phyloP scores from a whole-genome alignment of 2,888 invertebrate genomes.

The Diogma glabrata region DNA sequence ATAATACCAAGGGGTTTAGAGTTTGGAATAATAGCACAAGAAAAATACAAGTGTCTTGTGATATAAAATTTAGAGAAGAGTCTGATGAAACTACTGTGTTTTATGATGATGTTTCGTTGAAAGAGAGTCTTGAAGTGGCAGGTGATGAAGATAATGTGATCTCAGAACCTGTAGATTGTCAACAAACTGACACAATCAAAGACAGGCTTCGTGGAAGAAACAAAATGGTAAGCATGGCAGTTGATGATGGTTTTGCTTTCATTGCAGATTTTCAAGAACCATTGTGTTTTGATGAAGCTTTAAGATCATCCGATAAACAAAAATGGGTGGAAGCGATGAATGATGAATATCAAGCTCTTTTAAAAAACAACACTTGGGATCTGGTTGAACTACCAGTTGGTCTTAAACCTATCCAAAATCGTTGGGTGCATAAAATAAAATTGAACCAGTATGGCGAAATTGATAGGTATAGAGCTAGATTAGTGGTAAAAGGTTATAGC shows the following conservation, averaged over 20 bases:
- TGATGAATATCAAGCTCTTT: not conserved
- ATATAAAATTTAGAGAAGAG: conserved; percentile 6
- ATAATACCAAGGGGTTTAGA: conserved; percentile 3
- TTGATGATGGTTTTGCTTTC: not conserved
- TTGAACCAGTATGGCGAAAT: not conserved
- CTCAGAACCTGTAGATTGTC: not conserved
- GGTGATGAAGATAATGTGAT: not conserved
- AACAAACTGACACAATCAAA: not conserved
- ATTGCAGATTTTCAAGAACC: not conserved
- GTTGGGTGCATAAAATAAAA: conserved; percentile 14
- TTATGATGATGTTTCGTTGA: not conserved
- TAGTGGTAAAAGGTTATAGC: conserved; percentile 18
- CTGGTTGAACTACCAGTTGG: not conserved
- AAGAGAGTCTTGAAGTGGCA: no score
- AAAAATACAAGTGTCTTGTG: not conserved
- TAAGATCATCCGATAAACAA: not conserved
- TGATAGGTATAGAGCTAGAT: conserved; percentile 16
- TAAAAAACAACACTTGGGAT: not conserved
- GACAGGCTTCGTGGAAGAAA: not conserved
- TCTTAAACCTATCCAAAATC: not conserved
- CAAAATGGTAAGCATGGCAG: not conserved
- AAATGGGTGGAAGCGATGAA: conserved; percentile 7
- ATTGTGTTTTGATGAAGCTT: not conserved
- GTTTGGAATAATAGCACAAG: not conserved
- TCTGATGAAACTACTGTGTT: not conserved